Conservation (phyloP, 2,797 vertebrate genomes). For the Galaxias olidus region DNA sequence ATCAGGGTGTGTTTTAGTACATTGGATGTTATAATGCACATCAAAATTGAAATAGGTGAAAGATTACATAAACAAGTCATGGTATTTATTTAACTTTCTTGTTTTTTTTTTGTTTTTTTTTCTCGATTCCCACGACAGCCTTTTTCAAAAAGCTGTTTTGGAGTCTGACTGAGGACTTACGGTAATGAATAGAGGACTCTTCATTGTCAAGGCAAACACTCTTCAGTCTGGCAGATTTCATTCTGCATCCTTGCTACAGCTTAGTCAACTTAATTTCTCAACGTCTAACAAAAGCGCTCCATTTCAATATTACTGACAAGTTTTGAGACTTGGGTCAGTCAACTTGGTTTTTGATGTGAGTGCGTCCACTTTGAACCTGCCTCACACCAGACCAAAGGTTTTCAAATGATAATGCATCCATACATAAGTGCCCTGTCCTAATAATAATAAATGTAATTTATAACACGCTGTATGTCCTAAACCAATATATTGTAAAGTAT, state of each 20-base stretch:
- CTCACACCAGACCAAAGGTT: too few species aligned
- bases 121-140: neutral
- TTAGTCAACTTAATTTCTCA: slow-evolving; percentile 14
- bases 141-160: slow-evolving; percentile 4
- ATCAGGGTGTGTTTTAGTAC: too few species aligned
- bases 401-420: neutral
- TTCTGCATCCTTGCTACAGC: slow-evolving; percentile 11
- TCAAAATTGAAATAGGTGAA: too few species aligned
- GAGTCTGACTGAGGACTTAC: slow-evolving; percentile 9
- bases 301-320: slow-evolving; percentile 9
- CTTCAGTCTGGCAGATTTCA: slow-evolving; percentile 9
- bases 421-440: neutral
- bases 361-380: too few species aligned
- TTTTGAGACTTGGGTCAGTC: slow-evolving; percentile 6
- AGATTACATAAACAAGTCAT: too few species aligned
- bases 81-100: too few species aligned
- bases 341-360: neutral
- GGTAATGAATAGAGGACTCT: slow-evolving; percentile 17
- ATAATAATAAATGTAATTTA: too few species aligned
- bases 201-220: slow-evolving; percentile 1
- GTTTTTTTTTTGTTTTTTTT: too few species aligned
- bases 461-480: too few species aligned
- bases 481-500: neutral
- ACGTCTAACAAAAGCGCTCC: slow-evolving; percentile 11
- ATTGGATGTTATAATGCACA: too few species aligned